Percentiles rank a stretch among this genome's conserved stretches.
phyloP scores from a whole-genome alignment of 1,140 invertebrate species.

The Eumeta japonica region DNA sequence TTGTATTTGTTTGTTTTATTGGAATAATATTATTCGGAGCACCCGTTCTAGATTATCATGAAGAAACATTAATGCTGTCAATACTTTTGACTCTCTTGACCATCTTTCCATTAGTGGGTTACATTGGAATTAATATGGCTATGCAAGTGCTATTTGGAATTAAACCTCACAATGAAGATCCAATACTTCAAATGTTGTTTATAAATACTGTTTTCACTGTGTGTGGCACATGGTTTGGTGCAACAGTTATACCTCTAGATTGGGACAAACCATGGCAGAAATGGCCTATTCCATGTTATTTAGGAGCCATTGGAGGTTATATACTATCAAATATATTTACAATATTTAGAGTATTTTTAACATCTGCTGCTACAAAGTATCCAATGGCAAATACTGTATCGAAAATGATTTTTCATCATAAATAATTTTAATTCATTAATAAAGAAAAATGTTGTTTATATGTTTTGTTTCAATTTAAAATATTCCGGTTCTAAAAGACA shows the following conservation, averaged over 20 bases:
- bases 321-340: slow-evolving; percentile 60
- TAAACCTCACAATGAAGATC: slow-evolving; percentile 48
- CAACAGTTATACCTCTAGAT: slow-evolving; percentile 85
- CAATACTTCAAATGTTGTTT: slow-evolving; percentile 59
- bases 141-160: slow-evolving; percentile 57
- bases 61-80: slow-evolving; percentile 73
- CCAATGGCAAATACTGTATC: slow-evolving; percentile 16
- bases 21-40: slow-evolving; percentile 75
- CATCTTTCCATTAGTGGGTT: slow-evolving; percentile 63
- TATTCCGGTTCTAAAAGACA: too few species aligned
- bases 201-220: slow-evolving; percentile 64
- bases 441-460: too few species aligned
- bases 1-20: slow-evolving; percentile 58
- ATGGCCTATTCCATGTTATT: slow-evolving; percentile 77
- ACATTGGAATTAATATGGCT: slow-evolving; percentile 61
- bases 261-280: slow-evolving; percentile 89
- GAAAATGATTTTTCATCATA: too few species aligned
- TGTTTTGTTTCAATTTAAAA: too few species aligned
- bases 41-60: slow-evolving; percentile 62
- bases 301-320: slow-evolving; percentile 69
- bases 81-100: slow-evolving; percentile 66
- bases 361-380: slow-evolving; percentile 33
- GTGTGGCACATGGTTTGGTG: slow-evolving; percentile 84
- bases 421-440: too few species aligned
- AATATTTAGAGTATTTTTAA: slow-evolving; percentile 38